Conservation (phyloP, 2,113 vertebrate genomes). For the Gasterosteus nipponicus region DNA sequence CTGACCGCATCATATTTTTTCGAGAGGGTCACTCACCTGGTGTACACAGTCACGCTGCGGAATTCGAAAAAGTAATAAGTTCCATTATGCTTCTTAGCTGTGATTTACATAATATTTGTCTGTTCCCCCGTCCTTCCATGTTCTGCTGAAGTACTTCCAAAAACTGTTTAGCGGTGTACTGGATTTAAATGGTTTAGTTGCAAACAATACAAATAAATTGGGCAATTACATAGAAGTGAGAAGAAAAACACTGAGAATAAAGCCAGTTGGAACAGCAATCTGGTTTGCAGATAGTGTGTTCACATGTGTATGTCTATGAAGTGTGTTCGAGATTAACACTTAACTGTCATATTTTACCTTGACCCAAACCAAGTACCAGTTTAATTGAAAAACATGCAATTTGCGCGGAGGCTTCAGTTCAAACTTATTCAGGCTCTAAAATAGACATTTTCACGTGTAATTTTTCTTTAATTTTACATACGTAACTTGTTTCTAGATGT, state of each 20-base stretch:
- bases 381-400: neutral
- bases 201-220: neutral
- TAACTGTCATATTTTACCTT: slow-evolving; percentile 27
- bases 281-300: neutral
- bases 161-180: neutral
- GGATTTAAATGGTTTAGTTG: neutral
- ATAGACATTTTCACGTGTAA: neutral
- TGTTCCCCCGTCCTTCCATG: neutral
- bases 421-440: slow-evolving; percentile 16
- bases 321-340: neutral
- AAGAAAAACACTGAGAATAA: neutral
- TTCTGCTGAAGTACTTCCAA: neutral
- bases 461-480: neutral
- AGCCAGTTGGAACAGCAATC: neutral
- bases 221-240: slow-evolving; percentile 15
- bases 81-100: neutral
- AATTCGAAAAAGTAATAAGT: slow-evolving; percentile 11
- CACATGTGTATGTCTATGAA: neutral
- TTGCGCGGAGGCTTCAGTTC: slow-evolving; percentile 14
- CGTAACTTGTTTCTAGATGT: slow-evolving; percentile 6
- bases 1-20: slow-evolving; percentile 31
- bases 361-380: slow-evolving; percentile 16
- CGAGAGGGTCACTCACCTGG: slow-evolving; percentile 45
- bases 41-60: slow-evolving; percentile 14
- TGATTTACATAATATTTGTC: neutral